Base-by-base conservation (phyloP, 2,888 invertebrate genomes). In the Cryptus armator region DNA sequence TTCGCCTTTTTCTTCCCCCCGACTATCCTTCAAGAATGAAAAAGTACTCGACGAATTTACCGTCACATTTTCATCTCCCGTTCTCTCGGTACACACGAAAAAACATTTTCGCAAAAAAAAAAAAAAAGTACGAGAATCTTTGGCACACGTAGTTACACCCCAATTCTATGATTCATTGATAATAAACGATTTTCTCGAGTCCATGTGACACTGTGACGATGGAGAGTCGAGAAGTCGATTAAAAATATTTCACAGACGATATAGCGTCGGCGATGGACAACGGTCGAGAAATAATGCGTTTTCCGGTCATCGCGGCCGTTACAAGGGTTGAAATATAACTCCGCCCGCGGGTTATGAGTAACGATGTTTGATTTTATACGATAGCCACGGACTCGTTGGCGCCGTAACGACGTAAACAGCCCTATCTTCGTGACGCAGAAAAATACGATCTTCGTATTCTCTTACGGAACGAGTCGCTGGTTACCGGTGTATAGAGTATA, bases 381-480 rank as follows among this genome's bases (percentile, higher is more conserved):
- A 68, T 62, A 29, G 16, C 4, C 46, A 29, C 2, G 29, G 32
- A 32, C 16, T 19, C 44, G 16, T 59, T 43, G 48, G 16, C 14
- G 46, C 29, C 71, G 64, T 56, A 67, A 37, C 71, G 37, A 53
- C 43, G 71, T 71, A 77, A 81, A 72, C 71, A 72, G 51, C 67
- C 51, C 12, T 71, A 51, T 72, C 59, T 68, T 77, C 19, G 19
- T 68, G n/a, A 12, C 10, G 56, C 10, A 24, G 66, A 29, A 80
- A 84, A 81, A 81, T 62, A 81, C n/a, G 19, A 81, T 72, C 32
- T 70, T 48, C 59, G 67, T 14, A 62, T 67, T 74, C 74, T 74
- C 53, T 48, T 16, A 6, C 37, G 24, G 24, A 37, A 6, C 37
- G 37, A 9, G 37, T 6, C 37, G 5, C 37, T 6, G 37, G 37